Base-by-base conservation (phyloP, 2,888 invertebrate genomes). In the Protonemura montana region DNA sequence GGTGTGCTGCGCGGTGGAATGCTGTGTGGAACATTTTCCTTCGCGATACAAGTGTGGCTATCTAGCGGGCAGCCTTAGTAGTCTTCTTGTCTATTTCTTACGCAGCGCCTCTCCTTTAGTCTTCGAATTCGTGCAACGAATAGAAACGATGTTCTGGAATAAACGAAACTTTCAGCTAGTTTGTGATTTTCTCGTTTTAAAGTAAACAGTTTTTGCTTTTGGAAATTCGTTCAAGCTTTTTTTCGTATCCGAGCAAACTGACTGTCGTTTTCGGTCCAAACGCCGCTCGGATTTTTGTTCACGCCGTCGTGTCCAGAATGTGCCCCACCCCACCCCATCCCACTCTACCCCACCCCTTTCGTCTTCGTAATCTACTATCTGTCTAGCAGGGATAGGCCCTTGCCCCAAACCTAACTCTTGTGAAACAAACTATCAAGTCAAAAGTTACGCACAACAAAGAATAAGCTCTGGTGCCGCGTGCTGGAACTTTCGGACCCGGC, bases 391-490 rank as follows among this genome's bases (percentile, higher is more conserved):
- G 59, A 10, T n/a, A 10, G 59, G 27, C 10, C 26, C 2, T 7
- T n/a, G n/a, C 26, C 78, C 78, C 25, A 78, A 78, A 78, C 78
- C 78, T 26, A 78, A 78, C 28, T 27, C 78, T 78, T 78, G 78
- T 78, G 28, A 78, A 78, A 78, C 78, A 21, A 27, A 78, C 78
- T 26, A 26, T n/a, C 78, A 78, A 78, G 78, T 78, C 78, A 78
- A 78, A 78, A 78, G 78, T 78, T 78, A 78, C 78, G 78, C 27
- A 59, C 59, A 78, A 78, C 78, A 78, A 78, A 78, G 78, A 28
- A 59, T 59, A 59, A 59, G 59, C 59, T 59, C 16, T 2, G 13
- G 59, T 59, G 21, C 16, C 59, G 21, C 59, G 59, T 21, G 59
- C 2, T 59, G 59, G 21, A 59, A 59, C 16, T 59, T 59, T 59